Evolutionary conservation across 1,140 invertebrate species (phyloP), one percentile per base, ranked within the genome.

Genomic region (Aphelenchoides fujianensis): DNA sequence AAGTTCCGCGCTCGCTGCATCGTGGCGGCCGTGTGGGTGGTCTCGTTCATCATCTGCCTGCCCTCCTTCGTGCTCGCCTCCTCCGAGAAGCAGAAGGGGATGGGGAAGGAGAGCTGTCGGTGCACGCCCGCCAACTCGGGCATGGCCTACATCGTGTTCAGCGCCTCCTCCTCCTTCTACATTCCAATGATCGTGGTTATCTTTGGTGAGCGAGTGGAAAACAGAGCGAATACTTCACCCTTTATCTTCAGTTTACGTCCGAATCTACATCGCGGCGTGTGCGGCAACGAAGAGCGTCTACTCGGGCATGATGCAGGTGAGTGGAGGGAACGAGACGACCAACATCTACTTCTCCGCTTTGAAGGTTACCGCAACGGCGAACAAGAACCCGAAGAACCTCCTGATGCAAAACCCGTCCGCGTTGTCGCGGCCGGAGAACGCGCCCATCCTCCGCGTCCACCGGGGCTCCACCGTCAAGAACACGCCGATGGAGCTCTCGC

Each of bases 111-210:
- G 35, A 70, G 62, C 30, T 83, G 82, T 64, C 71, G 66, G 36
- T 83, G 82, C 52, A 84, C 83, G 36, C 82, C 82, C n/a, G 78
- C 83, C 28, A 82, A 83, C 72, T 92, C 93, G 83, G 92, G 93
- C 75, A 89, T 90, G 63, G 91, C 91, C 27, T 99, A 98, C 87
- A 95, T 98, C 77, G 87, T 98, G 59, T 98, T 93, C 86, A 94
- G 92, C 2, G 93, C 94, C 1, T 89, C 95, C 28, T 93, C 94
- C 5, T 95, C 93, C 62, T 97, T 97, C 89, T 95, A 94, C 85
- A 91, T 97, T 78, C 94, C 95, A 9, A 94, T 94, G 90, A 89
- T 94, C 75, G 90, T 97, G 36, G 96, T 97, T 92, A 87, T 95
- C 62, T 95, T 96, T 88, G 63, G 41, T 48, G 41, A 48, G 41